Evolutionary conservation across 2,797 vertebrate species (phyloP).

Genomic region (Clarias laeviceps): DNA sequence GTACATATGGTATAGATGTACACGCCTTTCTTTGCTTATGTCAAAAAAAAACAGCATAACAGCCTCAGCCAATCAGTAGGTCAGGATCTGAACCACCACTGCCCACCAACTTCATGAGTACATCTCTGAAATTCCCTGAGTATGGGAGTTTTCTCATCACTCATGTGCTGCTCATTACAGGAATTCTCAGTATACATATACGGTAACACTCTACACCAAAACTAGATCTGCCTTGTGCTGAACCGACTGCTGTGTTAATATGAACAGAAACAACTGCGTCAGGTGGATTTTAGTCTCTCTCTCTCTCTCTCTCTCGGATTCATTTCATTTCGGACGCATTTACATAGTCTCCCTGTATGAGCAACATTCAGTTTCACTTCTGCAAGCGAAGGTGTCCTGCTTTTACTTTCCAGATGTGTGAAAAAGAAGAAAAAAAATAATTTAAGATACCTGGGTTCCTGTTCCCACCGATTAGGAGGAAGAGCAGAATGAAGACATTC

Average conservation of each 20-base stretch:
- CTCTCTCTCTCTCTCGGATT: background rate
- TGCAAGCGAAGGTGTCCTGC: background rate
- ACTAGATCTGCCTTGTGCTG: background rate
- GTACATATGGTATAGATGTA: too few relatives aligned
- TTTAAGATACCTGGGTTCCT: background rate
- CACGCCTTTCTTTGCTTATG: background rate
- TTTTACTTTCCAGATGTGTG: conserved; percentile 11
- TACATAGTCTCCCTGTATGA: background rate
- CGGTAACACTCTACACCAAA: background rate
- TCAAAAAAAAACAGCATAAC: background rate
- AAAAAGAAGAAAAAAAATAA: background rate
- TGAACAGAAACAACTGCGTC: background rate
- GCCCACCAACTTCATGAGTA: background rate
- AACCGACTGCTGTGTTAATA: background rate
- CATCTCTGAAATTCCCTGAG: conserved; percentile 9
- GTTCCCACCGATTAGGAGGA: too few relatives aligned
- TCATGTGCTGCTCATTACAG: background rate
- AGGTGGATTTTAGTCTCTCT: background rate
- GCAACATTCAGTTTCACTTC: background rate
- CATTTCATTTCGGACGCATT: background rate
- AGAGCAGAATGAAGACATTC: background rate
- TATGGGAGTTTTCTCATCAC: background rate
- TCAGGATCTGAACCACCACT: too few relatives aligned
- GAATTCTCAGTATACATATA: background rate
- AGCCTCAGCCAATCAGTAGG: background rate